These are phyloP conservation scores for Crepidodera aurea DNA, from an alignment of 2,888 invertebrate species.

Conservation along the genomic window DNA sequence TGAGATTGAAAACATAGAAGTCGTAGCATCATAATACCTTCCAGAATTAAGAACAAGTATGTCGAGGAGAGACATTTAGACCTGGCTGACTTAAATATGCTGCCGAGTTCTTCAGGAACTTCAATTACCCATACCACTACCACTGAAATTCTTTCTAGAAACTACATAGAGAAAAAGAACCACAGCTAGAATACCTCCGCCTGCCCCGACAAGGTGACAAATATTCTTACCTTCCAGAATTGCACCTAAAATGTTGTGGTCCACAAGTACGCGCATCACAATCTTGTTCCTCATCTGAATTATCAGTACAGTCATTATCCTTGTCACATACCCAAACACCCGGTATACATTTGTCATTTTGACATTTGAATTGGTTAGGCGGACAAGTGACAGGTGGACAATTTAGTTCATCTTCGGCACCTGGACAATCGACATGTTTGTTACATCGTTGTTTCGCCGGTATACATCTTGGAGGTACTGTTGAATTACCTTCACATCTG, in stretches of 20 bases:
- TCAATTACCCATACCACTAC: no score
- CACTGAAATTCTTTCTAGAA: no score
- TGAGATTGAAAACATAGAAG: no score
- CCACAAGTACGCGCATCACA: slow-evolving; percentile 66
- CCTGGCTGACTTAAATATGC: no score
- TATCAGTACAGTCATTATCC: slow-evolving; percentile 79
- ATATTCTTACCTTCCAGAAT: slow-evolving; percentile 64
- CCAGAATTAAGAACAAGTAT: no score
- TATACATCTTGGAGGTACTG: slow-evolving; percentile 70
- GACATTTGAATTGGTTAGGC: slow-evolving; percentile 73
- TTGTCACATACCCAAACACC: slow-evolving; percentile 83
- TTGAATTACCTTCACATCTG: slow-evolving; percentile 64
- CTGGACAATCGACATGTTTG: slow-evolving; percentile 73
- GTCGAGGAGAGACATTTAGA: no score
- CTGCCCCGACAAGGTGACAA: no score
- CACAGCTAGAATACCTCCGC: no score
- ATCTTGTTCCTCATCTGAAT: slow-evolving; percentile 66
- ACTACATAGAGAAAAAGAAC: no score
- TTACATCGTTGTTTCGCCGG: slow-evolving; percentile 73
- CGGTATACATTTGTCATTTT: slow-evolving; percentile 78
- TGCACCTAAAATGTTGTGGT: slow-evolving; percentile 65
- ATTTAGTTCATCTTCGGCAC: slow-evolving; percentile 75
- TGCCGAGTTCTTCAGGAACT: no score
- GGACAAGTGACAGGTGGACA: slow-evolving; percentile 76
- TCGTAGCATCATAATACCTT: no score